Evolutionary conservation across 2,888 invertebrate genomes (phyloP).

Genomic region (Laspeyria flexula): DNA sequence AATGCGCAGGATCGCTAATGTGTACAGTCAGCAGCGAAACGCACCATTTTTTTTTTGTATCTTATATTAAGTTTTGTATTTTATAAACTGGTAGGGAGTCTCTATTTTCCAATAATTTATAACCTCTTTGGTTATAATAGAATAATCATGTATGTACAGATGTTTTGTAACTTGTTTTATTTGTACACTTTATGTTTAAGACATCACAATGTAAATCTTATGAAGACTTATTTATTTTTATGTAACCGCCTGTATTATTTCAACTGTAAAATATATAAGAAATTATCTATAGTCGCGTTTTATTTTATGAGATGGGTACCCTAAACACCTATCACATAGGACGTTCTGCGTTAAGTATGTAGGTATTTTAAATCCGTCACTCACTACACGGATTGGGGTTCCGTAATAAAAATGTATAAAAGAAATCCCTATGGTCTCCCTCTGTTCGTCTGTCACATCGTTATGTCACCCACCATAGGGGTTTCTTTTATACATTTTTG

Average conservation of each 20-base stretch:
- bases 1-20: slow-evolving; percentile 34
- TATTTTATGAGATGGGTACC: no score
- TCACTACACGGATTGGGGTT: no score
- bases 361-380: no score
- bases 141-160: slow-evolving; percentile 42
- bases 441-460: no score
- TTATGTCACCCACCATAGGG: no score
- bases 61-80: not conserved
- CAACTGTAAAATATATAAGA: slow-evolving; percentile 84
- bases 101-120: slow-evolving; percentile 22
- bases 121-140: slow-evolving; percentile 24
- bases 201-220: slow-evolving; percentile 67
- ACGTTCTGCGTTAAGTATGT: no score
- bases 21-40: slow-evolving; percentile 21
- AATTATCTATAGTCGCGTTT: slow-evolving; percentile 65
- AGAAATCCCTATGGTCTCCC: no score
- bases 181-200: slow-evolving; percentile 44
- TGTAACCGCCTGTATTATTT: slow-evolving; percentile 85
- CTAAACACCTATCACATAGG: no score
- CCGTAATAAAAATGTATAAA: no score
- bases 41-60: slow-evolving; percentile 4
- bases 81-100: slow-evolving; percentile 6
- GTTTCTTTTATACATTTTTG: no score
- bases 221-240: slow-evolving; percentile 80
- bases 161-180: slow-evolving; percentile 31